phyloP scores from a whole-genome alignment of 2,113 vertebrate species.

The Urocynchramus pylzowi region DNA sequence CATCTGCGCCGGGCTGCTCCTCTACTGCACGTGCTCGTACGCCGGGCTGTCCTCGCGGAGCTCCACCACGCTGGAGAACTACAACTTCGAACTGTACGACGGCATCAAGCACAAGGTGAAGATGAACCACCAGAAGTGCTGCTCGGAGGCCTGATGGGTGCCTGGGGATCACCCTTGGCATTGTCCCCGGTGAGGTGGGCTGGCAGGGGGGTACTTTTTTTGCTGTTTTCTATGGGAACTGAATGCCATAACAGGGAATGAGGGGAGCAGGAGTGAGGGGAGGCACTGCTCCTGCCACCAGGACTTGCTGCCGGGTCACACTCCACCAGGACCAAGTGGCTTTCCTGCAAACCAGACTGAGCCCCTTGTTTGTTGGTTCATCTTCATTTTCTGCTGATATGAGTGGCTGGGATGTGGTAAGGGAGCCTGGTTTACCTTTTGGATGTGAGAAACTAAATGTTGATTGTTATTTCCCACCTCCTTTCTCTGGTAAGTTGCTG shows the following conservation, averaged over 20 bases:
- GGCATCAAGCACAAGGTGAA: slow-evolving; percentile 99
- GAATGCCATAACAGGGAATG: slow-evolving; percentile 70
- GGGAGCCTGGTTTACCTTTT: slow-evolving; percentile 41
- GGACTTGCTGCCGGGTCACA: neutral
- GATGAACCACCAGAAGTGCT: slow-evolving; percentile 97
- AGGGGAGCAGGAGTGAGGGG: neutral
- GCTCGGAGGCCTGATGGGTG: slow-evolving; percentile 89
- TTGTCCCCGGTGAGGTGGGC: slow-evolving; percentile 53
- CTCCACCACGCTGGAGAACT: slow-evolving; percentile 96
- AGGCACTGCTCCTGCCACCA: neutral
- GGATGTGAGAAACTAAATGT: slow-evolving; percentile 12
- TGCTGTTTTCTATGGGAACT: slow-evolving; percentile 70
- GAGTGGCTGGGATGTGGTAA: slow-evolving; percentile 43
- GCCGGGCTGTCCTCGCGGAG: slow-evolving; percentile 88
- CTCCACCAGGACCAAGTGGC: neutral
- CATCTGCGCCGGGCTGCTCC: slow-evolving; percentile 89
- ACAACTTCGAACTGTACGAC: slow-evolving; percentile 96
- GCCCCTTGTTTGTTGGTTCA: slow-evolving; percentile 58
- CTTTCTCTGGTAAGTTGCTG: slow-evolving; percentile 50
- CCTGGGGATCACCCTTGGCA: slow-evolving; percentile 6
- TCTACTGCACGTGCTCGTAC: slow-evolving; percentile 96
- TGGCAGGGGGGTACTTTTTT: slow-evolving; percentile 46
- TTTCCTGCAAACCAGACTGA: neutral
- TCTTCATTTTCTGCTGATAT: slow-evolving; percentile 48
- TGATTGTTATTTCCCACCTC: slow-evolving; percentile 21